Evolutionary conservation across 1,140 invertebrate species (phyloP), one percentile per base, ranked within the genome.

Genomic region (Halyomorpha halys): DNA sequence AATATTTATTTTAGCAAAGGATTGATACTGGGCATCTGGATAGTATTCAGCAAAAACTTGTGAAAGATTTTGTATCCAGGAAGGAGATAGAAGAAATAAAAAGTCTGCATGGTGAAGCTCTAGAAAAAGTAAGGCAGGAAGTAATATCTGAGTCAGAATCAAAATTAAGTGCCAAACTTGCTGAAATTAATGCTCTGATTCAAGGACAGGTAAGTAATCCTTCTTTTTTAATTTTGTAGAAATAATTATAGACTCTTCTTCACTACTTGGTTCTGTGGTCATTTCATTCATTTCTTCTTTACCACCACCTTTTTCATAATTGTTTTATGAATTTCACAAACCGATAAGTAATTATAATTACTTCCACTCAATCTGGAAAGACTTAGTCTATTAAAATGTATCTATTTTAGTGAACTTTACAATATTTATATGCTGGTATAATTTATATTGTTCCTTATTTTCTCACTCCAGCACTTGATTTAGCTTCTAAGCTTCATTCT

Each of bases 41-140:
- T 15, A 62, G 59, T 15, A 51, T 71, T 3, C 47, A 67, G 13
- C 25, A n/a, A 47, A 64, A 63, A 25, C 25, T 71, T 16, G 69
- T 68, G 45, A 65, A 62, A 23, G 70, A 71, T 44, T 71, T 70
- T 65, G 68, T 71, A 1, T 67, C 68, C n/a, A 54, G 59, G 54
- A 45, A 65, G 18, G 68, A 71, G 63, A 51, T 69, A 16, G 68
- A 70, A 25, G 54, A 64, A 30, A 39, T 69, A 16, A 67, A 63
- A 65, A 39, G 47, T n/a, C 45, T 49, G 18, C 63, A 67, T 14
- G 65, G 65, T 23, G 53, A 64, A 45, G 64, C 62, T 15, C 39
- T 67, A 19, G 64, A 34, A 15, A 65, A 56, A n/a, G 54, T 69
- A 5, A 62, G 63, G 34, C 61, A 69, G 44, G 67, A 71, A 34